Base-by-base conservation (phyloP, 2,113 vertebrate species). In the Cercocebus atys region DNA sequence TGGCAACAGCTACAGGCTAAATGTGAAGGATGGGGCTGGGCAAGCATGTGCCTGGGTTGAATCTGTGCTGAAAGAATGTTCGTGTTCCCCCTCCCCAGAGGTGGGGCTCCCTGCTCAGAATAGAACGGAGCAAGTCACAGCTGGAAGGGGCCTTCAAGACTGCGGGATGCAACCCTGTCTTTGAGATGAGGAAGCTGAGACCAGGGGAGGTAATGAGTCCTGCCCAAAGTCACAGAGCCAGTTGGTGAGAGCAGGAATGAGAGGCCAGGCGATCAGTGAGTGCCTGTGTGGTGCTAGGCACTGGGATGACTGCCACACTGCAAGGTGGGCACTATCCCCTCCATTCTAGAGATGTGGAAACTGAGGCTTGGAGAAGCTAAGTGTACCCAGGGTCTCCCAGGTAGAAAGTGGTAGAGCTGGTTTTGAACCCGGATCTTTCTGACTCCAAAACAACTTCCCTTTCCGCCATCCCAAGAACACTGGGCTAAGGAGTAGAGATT, bases 101-200 rank as follows among this genome's bases (percentile, higher is more conserved):
- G 97, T 93, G 97, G 97, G 96, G 97, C 97, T 95, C 57, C 68
- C 85, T 55, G 82, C 98, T 97, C 93, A 97, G 98, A 98, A 98
- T 96, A 98, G 98, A 94, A 96, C 81, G 52, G 35, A 90, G 96
- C 98, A 98, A 97, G 98, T 97, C 75, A 40, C 95, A 98, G 96
- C 98, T 97, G 90, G 97, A 98, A 97, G 95, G 90, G 95, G 72
- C 93, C 95, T 90, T 97, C 57, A 0, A 68, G 83, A 88, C 59
- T 38, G 93, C 61, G 38, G 64, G 79, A 92, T 52, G 47, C 92
- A 95, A 30, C 87, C 45, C 59, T 96, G 52, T 78, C 16, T 80
- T 22, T 96, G 94, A 95, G 88, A 94, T 83, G 93, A 75, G 90
- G 75, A 87, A 88, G 86, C 89, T 72, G 83, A 96, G 90, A 92